These are phyloP conservation scores for Alouatta caraya DNA, from an alignment of 2,797 vertebrate genomes.

Conservation along the genomic window DNA sequence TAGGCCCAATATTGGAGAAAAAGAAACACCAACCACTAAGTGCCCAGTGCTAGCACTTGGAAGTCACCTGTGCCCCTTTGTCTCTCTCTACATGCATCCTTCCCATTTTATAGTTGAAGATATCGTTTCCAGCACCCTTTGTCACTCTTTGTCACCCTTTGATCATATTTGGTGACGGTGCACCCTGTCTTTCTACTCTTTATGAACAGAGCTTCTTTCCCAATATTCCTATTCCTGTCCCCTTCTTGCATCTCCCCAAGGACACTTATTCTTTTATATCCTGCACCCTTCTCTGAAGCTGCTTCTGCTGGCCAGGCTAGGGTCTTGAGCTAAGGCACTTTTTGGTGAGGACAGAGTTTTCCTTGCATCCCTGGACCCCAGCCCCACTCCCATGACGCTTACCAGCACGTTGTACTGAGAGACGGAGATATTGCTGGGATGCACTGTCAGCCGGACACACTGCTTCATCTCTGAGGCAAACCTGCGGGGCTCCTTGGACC, in stretches of 20 bases:
- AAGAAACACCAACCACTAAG: too few species aligned
- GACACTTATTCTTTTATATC: not conserved
- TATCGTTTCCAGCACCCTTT: not conserved
- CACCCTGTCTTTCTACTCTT: not conserved
- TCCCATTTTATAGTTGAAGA: not conserved
- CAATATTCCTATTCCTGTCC: accelerated
- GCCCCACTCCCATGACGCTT: conserved; percentile 72
- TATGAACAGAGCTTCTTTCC: not conserved
- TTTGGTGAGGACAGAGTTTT: not conserved
- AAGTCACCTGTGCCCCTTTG: not conserved
- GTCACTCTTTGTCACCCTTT: not conserved
- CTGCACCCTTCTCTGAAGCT: not conserved
- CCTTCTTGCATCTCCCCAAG: not conserved
- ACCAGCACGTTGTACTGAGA: conserved; percentile 98
- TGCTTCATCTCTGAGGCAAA: conserved; percentile 97
- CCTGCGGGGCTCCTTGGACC: conserved; percentile 93
- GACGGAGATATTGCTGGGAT: conserved; percentile 99
- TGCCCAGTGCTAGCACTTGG: accelerated
- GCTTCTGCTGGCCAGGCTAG: not conserved
- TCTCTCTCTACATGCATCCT: accelerated
- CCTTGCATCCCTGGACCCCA: accelerated
- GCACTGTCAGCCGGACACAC: conserved; percentile 96
- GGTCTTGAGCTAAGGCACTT: too few species aligned
- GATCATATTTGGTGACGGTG: not conserved
- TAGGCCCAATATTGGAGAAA: not conserved